phyloP scores from a whole-genome alignment of 2,888 invertebrate species.

The Drosophila greeni region DNA sequence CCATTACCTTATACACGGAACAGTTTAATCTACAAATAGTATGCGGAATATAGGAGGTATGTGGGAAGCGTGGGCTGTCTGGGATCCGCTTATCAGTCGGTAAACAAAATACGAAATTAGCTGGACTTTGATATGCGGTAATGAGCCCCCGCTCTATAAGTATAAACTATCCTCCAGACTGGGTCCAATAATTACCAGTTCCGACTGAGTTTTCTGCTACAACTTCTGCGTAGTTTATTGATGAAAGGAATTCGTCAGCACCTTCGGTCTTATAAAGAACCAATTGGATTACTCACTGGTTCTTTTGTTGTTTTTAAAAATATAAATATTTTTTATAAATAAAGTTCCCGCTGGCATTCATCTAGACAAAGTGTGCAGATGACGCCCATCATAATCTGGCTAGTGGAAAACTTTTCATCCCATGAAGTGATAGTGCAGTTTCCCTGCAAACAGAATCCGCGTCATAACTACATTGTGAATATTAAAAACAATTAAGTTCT shows the following conservation, averaged over 20 bases:
- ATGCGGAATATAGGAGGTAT: neutral
- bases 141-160: constrained; percentile 24
- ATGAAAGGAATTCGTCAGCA: neutral
- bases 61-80: constrained; percentile 32
- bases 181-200: constrained; percentile 42
- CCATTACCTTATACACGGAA: constrained; percentile 47
- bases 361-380: constrained; percentile 1
- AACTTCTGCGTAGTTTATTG: constrained; percentile 21
- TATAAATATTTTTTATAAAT: constrained; percentile 7
- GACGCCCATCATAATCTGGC: constrained; percentile 12
- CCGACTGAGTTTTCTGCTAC: constrained; percentile 16
- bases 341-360: neutral
- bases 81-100: constrained; percentile 54
- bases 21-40: constrained; percentile 32
- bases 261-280: constrained; percentile 1
- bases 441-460: constrained; percentile 8
- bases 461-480: constrained; percentile 15
- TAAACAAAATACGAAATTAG: constrained; percentile 38
- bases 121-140: constrained; percentile 59
- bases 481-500: constrained; percentile 4
- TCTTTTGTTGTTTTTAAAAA: constrained; percentile 21
- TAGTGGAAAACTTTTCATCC: constrained; percentile 25
- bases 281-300: constrained; percentile 8
- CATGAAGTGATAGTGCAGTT: constrained; percentile 12
- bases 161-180: constrained; percentile 11